Evolutionary conservation across 2,797 vertebrate genomes (phyloP), one percentile per base, ranked within the genome.

Genomic region (Enteromius viviparus): DNA sequence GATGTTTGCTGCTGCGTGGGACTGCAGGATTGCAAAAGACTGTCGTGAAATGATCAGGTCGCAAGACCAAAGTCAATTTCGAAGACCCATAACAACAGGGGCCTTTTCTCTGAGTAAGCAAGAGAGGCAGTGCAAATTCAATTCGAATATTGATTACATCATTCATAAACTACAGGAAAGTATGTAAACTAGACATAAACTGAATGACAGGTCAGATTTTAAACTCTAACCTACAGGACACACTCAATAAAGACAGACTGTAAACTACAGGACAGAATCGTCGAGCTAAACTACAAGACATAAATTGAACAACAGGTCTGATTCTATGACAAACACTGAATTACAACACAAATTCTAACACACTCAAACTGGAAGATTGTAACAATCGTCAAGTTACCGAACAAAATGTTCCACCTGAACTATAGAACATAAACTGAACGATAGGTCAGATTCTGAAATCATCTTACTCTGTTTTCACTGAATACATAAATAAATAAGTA

Each of bases 21-120:
- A 40, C 21, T 21, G 69, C 26, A 51, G 49, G 32, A 49, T 71
- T 60, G 34, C 53, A 76, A 68, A 79, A 76, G 17, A 55, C 29
- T 32, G 4, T 75, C 3, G 42, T 68, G 11, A 82, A 65, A 72
- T 26, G 21, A 21, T 51, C 55, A 49, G 29, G 49, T 55, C 34
- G 19, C 32, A 62, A 26, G 23, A 58, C 23, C 34, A 32, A 19
- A 62, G 60, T 6, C 34, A 72, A 60, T 23, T 70, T 70, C 26
- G 14, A 40, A 32, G 19, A 79, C 64, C 64, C 47, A 32, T 9
- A 51, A 74, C 0, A 12, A 29, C 26, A 17, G 42, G 15, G 19
- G 12, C 21, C 53, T 23, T 65, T 58, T 42, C 21, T 58, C 34
- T 17, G 34, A 58, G 32, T 34, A 42, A 0, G 14, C 34, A 58